These are phyloP conservation scores for Heterocephalus glaber DNA, from an alignment of 2,113 vertebrate species.

Conservation along the genomic window DNA sequence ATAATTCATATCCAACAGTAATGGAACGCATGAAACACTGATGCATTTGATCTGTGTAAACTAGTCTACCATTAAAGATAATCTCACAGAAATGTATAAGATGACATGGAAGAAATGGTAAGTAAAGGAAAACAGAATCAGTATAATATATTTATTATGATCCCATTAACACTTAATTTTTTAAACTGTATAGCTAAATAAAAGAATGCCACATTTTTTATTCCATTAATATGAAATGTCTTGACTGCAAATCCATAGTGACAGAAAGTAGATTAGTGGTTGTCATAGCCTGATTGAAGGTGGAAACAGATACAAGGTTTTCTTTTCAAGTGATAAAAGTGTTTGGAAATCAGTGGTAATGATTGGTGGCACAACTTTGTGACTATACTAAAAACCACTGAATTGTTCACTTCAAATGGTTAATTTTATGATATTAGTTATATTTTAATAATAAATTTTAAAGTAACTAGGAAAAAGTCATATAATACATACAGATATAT, in stretches of 20 bases:
- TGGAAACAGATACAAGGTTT: background rate
- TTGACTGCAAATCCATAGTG: background rate
- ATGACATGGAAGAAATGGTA: background rate
- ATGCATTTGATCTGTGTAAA: background rate
- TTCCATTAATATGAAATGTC: background rate
- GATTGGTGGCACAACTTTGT: background rate
- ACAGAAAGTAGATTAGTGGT: background rate
- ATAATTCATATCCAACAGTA: background rate
- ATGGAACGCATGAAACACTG: background rate
- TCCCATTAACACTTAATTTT: background rate
- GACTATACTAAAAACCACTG: background rate
- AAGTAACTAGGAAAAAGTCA: background rate
- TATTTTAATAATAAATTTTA: background rate
- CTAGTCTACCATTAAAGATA: background rate
- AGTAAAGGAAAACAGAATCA: conserved; percentile 16
- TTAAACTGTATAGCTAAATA: background rate
- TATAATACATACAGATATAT: background rate
- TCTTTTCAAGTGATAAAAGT: background rate
- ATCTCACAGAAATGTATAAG: background rate
- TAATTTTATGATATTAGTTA: background rate
- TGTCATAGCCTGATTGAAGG: background rate
- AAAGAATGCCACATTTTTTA: background rate
- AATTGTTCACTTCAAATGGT: background rate
- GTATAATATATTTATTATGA: background rate
- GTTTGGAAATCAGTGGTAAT: background rate